Base-by-base conservation (phyloP, 2,888 invertebrate species). In the Eupithecia abbreviata region DNA sequence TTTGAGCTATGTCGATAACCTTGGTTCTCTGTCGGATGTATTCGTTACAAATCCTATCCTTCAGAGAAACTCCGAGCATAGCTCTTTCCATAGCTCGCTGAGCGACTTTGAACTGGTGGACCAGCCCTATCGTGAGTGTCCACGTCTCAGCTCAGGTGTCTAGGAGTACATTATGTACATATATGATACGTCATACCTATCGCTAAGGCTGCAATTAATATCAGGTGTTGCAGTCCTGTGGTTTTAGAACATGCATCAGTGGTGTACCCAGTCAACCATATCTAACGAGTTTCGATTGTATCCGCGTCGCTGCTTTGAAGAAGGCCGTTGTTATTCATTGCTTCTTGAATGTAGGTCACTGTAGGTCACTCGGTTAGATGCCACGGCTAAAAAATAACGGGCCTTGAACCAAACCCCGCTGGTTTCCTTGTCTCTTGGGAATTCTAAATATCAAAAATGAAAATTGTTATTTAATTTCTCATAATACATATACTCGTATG, bases 311-410 rank as follows among this genome's bases (percentile, higher is more conserved):
- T 74, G 79, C 77, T 43, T 74, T 49, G 72, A 73, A 72, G 76
- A 77, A 79, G 78, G 78, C 75, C 76, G 71, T 71, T 71, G 71
- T 71, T 71, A 73, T 75, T 72, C 67, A 76, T 74, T 71, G 76
- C 68, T 79, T 82, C 80, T 83, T 78, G 83, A 85, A 89, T 69
- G 69, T 69, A 49, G 69, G 47, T 69, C 69, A 47, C 13, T 86
- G 82, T 88, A 85, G 89, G 89, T 87, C 86, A 87, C 80, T 78
- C 83, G 82, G 68, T 18, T 68, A 43, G 67, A 69, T 84, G 71
- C 71, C 85, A 84, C 84, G 83, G 83, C 83, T 82, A 83, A 78
- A 84, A 85, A 45, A 49, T 47, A 69, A 12, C 45, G 45, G 45
- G 67, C 47, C 69, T 69, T 49, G 30, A 69, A 69, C 47, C 10